Evolutionary conservation across 2,797 vertebrate genomes (phyloP), one percentile per base, ranked within the genome.

Genomic region (Diplodus sargus): DNA sequence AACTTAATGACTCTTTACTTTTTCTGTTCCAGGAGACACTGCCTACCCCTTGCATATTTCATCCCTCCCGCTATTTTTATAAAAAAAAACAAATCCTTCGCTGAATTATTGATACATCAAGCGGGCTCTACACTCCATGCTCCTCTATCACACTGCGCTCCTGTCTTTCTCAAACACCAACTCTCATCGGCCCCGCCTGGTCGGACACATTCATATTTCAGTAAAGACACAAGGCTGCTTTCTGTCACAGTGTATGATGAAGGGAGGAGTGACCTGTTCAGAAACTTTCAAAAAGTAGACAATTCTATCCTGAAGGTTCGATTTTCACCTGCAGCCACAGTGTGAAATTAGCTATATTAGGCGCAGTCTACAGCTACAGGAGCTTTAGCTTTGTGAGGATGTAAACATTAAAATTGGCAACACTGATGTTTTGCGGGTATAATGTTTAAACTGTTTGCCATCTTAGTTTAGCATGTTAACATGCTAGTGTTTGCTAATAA

Each of bases 51-150:
- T 87, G 63, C 79, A 88, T 89, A 84, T 89, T 90, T 91, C 15
- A 87, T 88, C 45, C 51, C 53, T 66, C 62, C 30, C 0, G n/a
- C 76, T 80, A 84, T 90, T 78, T 90, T 75, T 87, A 85, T 69
- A 58, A 49, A 16, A 13, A 13, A 3, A 63, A 68, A 74, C 66
- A 74, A 83, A 73, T 70, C 0, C 67, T 3, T 56, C 1, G 2
- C 28, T 91, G 13, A 83, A 91, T 89, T 85, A 88, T 90, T 81
- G 56, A 90, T 85, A 52, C 62, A 75, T 79, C 23, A 78, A 66
- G 67, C 1, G 0, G 63, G 72, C 2, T 0, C 8, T 1, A 17
- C 60, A 34, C 45, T 82, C 65, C 42, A 0, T 60, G 58, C 68
- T 71, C 56, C 74, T 76, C 73, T 11, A 57, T 82, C 65, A 59